Evolutionary conservation across 2,113 vertebrate species (phyloP).

Genomic region (Epinephelus cyanopodus): DNA sequence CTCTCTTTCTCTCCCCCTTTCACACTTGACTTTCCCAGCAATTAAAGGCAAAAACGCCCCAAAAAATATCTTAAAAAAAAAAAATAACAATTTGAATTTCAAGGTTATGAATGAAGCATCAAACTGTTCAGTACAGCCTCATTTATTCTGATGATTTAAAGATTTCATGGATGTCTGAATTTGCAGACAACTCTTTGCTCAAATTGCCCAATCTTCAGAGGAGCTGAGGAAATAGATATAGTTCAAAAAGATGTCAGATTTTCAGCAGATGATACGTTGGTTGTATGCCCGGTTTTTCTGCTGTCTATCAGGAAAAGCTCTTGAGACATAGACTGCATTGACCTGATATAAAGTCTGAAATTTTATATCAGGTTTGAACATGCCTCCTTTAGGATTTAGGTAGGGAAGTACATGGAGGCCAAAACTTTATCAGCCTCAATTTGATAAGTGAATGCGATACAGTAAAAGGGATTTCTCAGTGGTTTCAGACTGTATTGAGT

Average conservation of each 20-base stretch:
- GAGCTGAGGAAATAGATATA: background rate
- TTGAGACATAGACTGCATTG: background rate
- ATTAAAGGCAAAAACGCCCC: no score
- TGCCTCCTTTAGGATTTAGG: background rate
- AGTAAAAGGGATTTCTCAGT: slow-evolving; percentile 37
- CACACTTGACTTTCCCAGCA: no score
- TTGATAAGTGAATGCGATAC: slow-evolving; percentile 32
- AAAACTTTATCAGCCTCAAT: slow-evolving; percentile 44
- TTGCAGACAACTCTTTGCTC: background rate
- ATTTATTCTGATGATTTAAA: background rate
- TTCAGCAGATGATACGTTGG: background rate
- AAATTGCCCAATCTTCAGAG: background rate
- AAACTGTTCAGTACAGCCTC: no score
- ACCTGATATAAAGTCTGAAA: background rate
- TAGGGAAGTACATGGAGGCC: background rate
- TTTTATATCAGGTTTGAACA: background rate
- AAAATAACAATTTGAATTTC: no score
- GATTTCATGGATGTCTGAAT: background rate
- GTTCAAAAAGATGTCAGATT: background rate
- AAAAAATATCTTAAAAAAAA: no score
- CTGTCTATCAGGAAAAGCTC: background rate
- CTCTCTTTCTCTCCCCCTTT: no score
- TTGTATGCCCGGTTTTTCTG: background rate
- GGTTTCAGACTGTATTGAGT: slow-evolving; percentile 22
- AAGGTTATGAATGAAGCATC: no score